Evolutionary conservation across 2,888 invertebrate species (phyloP), one percentile per base, ranked within the genome.

Genomic region (Tetranychus piercei): DNA sequence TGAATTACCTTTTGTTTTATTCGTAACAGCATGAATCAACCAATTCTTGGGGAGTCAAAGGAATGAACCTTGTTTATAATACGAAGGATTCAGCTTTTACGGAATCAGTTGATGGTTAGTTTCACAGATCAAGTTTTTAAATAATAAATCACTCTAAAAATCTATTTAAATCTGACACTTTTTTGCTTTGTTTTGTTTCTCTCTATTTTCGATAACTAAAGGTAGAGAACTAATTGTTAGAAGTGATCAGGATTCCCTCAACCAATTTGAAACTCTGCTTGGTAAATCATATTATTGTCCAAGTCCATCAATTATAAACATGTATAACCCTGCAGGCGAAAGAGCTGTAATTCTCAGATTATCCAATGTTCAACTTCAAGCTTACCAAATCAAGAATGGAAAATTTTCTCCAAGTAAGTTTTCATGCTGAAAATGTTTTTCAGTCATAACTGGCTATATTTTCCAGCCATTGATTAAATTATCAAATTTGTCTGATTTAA

Each of bases 371-470:
- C 88, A 88, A 76, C 86, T 93, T 75, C 92, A 93, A 81, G 90
- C 92, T 43, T 93, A 92, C 83, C 92, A 92, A 87, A 90, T 90
- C 83, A 90, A 90, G 81, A 88, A 88, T 71, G 88, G 88, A 81
- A 82, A 87, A 81, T 85, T 90, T 81, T 89, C 89, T 0, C 85
- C 87, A 0, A 81, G 83, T 83, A 80, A 80, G 79, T 78, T 20
- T 55, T 65, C 20, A 71, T 18, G 7, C 1, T 20, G 69, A 69
- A 22, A 23, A 3, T 34, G 4, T 0, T 34, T 34, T 34, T 34
- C 3, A 23, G 3, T 34, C 34, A 34, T 66, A 20, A 66, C 18
- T 9, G 66, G 20, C 18, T 65, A 15, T 65, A 65, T 65, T 65
- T 65, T 4, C 34, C 34, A 34, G 3, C 34, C 34, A 34, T 34